Evolutionary conservation across 2,113 vertebrate species (phyloP), one percentile per base, ranked within the genome.

Genomic region (Octodon degus): DNA sequence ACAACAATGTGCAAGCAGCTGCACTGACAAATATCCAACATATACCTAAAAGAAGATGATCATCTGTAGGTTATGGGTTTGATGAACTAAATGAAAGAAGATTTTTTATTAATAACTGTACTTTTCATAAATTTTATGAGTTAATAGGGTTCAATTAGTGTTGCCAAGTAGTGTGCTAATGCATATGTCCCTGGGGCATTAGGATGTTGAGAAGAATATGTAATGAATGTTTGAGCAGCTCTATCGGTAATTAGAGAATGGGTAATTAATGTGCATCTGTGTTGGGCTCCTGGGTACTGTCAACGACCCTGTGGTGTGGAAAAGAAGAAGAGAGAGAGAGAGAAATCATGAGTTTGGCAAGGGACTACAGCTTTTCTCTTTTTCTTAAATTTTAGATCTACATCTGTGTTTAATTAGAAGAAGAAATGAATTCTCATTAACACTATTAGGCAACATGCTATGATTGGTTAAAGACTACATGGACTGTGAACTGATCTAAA

Each of bases 261-360:
- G 85, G 98, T 99, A 98, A 98, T 99, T 98, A 98, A 98, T 98
- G 98, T 98, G 98, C 98, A 98, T 98, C 97, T 98, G 97, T 97
- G 95, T 96, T 96, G 97, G 93, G 95, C 98, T 98, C 98, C 94
- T 97, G 98, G 97, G 98, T 98, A 90, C 98, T 96, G 88, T 98
- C 98, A 98, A 77, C 5, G 97, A 98, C 98, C 98, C 98, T 98
- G 95, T 84, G 97, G 97, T 95, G 97, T 97, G 94, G 67, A 96
- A 95, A 97, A 98, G 10, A 24, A 37, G 12, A 22, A 37, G 63
- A 20, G n/a, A 32, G 16, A 50, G 12, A 79, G 14, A 93, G 94
- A 86, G 93, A 98, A 98, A 98, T 98, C 97, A 97, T 94, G 89
- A 97, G 83, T 85, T 97, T 98, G 93, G 96, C 98, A 97, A 96